phyloP scores from a whole-genome alignment of 2,113 vertebrate genomes.

The Tragelaphus buxtoni region DNA sequence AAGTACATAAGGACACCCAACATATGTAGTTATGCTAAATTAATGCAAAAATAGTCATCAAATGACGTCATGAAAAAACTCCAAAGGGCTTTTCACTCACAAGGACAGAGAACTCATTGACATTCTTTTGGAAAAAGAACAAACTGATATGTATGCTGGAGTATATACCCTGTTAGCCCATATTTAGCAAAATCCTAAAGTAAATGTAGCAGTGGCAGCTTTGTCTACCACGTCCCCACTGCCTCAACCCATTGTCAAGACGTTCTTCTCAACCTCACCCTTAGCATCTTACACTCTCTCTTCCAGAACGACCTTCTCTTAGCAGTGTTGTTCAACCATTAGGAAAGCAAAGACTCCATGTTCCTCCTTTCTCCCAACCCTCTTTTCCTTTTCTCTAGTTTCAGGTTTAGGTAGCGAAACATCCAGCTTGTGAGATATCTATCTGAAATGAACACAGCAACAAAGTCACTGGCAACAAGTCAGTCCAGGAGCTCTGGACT shows the following conservation, averaged over 20 bases:
- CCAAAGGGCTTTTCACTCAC: conserved; percentile 35
- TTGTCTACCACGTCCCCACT: not conserved
- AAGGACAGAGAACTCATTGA: conserved; percentile 31
- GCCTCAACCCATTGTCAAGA: not conserved
- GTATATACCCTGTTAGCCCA: not conserved
- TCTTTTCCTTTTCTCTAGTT: not conserved
- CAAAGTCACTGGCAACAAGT: not conserved
- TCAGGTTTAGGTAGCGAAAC: not conserved
- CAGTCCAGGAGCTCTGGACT: not conserved
- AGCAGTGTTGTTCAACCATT: not conserved
- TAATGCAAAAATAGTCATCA: not conserved
- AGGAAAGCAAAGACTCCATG: not conserved
- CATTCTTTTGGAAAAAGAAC: not conserved
- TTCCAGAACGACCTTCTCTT: not conserved
- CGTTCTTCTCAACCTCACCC: not conserved
- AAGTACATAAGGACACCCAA: not conserved
- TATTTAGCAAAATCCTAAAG: not conserved
- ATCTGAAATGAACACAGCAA: not conserved
- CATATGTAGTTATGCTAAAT: not conserved
- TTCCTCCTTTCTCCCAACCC: not conserved
- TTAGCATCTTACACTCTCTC: not conserved
- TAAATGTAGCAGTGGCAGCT: not conserved
- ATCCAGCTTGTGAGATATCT: not conserved
- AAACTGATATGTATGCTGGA: not conserved
- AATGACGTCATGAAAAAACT: conserved; percentile 36